Conservation (phyloP, 1,140 invertebrate genomes). For the Hetaerina americana region DNA sequence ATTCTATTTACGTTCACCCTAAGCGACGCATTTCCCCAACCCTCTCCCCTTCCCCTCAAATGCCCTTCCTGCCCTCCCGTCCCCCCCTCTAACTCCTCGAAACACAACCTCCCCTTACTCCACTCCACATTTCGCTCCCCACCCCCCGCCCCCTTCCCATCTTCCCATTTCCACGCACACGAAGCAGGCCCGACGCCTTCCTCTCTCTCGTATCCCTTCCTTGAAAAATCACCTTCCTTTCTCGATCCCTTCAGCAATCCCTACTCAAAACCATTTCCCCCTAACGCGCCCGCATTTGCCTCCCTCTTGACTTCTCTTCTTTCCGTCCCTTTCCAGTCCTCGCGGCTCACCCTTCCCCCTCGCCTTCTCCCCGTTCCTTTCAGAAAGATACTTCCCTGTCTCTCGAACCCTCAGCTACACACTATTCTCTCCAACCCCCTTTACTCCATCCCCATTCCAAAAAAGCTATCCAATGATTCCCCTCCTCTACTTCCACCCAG, state of each 20-base stretch:
- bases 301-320: background rate
- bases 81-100: background rate
- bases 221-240: background rate
- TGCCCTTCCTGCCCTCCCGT: too few species aligned
- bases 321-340: background rate
- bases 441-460: too few species aligned
- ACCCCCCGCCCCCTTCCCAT: background rate
- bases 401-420: too few species aligned
- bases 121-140: background rate
- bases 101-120: background rate
- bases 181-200: background rate
- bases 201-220: background rate
- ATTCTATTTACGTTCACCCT: too few species aligned
- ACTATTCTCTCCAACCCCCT: too few species aligned
- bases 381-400: too few species aligned
- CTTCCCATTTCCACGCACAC: background rate
- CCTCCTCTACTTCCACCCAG: too few species aligned
- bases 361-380: background rate
- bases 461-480: too few species aligned
- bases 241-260: background rate
- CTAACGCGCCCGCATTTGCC: background rate
- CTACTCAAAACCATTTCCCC: background rate
- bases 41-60: background rate
- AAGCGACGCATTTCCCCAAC: background rate
- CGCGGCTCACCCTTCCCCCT: too few species aligned